Evolutionary conservation across 2,797 vertebrate species (phyloP).

Genomic region (Nyctalus aviator): DNA sequence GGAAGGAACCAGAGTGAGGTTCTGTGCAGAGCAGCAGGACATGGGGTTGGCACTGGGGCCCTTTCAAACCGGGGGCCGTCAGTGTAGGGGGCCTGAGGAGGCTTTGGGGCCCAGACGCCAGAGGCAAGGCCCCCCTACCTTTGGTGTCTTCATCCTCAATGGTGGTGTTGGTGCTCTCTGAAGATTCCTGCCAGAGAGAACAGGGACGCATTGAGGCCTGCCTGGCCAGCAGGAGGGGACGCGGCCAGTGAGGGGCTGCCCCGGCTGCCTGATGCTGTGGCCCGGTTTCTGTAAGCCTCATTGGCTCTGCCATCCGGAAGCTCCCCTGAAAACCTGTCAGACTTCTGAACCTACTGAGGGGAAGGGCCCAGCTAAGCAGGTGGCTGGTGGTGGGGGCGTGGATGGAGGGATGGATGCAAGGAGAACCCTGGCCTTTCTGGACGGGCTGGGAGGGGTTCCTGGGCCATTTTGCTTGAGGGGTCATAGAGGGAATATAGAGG

Average conservation of each 20-base stretch:
- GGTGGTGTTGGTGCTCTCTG: constrained; percentile 98
- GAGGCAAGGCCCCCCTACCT: constrained; percentile 87
- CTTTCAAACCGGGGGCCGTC: neutral
- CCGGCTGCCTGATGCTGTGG: constrained; percentile 64
- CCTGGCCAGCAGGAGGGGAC: accelerated
- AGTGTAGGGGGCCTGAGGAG: neutral
- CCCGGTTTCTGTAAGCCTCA: neutral
- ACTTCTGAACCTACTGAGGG: constrained; percentile 73
- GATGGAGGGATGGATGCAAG: constrained; percentile 61
- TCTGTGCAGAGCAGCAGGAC: neutral
- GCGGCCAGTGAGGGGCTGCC: constrained; percentile 76
- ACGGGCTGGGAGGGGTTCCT: constrained; percentile 59
- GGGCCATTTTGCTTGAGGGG: constrained; percentile 74
- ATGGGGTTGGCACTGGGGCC: neutral
- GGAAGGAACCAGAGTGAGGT: neutral
- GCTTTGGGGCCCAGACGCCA: neutral
- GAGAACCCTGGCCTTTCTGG: constrained; percentile 81
- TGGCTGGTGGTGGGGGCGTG: neutral
- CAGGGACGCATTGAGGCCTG: constrained; percentile 80
- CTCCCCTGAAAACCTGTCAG: constrained; percentile 75
- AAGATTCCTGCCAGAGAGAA: constrained; percentile 94
- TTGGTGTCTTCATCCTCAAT: constrained; percentile 98
- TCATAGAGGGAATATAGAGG: constrained; percentile 82
- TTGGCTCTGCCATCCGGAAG: constrained; percentile 35
- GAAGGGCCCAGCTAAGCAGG: constrained; percentile 39